These are phyloP conservation scores for Allygus modestus DNA, from an alignment of 2,888 invertebrate species.

Conservation along the genomic window DNA sequence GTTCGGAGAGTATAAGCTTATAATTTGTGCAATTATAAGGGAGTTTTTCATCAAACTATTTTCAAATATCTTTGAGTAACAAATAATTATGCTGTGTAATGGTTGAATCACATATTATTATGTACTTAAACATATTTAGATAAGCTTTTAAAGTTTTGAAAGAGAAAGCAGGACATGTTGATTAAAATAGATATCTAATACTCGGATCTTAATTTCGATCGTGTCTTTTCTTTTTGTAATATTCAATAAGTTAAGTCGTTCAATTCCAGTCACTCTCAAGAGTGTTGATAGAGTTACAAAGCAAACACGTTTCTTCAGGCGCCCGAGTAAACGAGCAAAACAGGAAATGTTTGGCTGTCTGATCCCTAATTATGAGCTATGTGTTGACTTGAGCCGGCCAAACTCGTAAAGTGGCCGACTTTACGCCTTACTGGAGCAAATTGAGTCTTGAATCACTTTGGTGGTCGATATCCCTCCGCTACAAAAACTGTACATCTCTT, in stretches of 20 bases:
- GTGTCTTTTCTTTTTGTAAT: no score
- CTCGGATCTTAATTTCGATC: no score
- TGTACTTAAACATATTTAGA: no score
- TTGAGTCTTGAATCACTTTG: slow-evolving; percentile 44
- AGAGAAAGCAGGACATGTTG: no score
- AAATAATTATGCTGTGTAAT: no score
- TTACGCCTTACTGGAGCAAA: slow-evolving; percentile 23
- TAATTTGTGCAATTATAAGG: no score
- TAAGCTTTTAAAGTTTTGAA: no score
- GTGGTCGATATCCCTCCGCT: slow-evolving; percentile 8
- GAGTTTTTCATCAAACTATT: no score
- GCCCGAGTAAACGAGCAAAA: slow-evolving; percentile 39
- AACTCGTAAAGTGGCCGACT: slow-evolving; percentile 40
- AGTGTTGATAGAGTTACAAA: slow-evolving; percentile 6
- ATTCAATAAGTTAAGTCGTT: not conserved
- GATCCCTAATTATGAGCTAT: slow-evolving; percentile 48
- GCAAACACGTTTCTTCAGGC: slow-evolving; percentile 42
- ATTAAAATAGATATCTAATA: no score
- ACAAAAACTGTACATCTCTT: not conserved
- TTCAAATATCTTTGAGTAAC: no score
- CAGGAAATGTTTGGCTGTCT: slow-evolving; percentile 33
- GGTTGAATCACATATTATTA: no score
- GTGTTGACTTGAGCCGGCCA: slow-evolving; percentile 47
- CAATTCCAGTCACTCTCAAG: not conserved
- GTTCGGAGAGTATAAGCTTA: no score